Evolutionary conservation across 2,113 vertebrate genomes (phyloP).

Genomic region (Ceyx cyanopectus): DNA sequence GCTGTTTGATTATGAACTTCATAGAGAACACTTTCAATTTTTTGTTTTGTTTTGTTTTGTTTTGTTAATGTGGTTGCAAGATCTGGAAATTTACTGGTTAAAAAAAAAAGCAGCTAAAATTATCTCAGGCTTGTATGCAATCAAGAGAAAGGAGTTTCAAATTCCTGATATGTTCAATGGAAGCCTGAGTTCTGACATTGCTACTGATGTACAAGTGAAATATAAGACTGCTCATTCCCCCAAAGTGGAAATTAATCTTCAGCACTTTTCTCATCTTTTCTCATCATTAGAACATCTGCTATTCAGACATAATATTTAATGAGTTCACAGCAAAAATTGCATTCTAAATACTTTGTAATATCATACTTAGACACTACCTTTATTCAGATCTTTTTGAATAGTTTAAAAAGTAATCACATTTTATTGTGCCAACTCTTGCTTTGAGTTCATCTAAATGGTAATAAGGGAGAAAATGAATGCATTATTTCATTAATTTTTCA

Average conservation of each 20-base stretch:
- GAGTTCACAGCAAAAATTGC: constrained; percentile 5
- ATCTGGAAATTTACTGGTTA: background rate
- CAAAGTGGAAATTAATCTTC: background rate
- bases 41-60: no score
- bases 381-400: background rate
- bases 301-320: constrained; percentile 22
- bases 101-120: background rate
- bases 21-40: background rate
- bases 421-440: constrained; percentile 7
- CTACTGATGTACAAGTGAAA: background rate
- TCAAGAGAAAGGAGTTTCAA: background rate
- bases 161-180: background rate
- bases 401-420: constrained; percentile 31
- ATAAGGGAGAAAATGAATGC: constrained; percentile 19
- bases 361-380: constrained; percentile 19
- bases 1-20: background rate
- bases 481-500: background rate
- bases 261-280: background rate
- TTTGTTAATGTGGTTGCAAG: background rate
- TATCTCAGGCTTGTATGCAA: background rate
- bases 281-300: constrained; percentile 11
- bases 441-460: constrained; percentile 35
- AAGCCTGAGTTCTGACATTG: background rate
- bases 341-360: constrained; percentile 25
- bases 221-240: background rate